Conservation (phyloP, 2,113 vertebrate species). For the Lagenorhynchus albirostris region DNA sequence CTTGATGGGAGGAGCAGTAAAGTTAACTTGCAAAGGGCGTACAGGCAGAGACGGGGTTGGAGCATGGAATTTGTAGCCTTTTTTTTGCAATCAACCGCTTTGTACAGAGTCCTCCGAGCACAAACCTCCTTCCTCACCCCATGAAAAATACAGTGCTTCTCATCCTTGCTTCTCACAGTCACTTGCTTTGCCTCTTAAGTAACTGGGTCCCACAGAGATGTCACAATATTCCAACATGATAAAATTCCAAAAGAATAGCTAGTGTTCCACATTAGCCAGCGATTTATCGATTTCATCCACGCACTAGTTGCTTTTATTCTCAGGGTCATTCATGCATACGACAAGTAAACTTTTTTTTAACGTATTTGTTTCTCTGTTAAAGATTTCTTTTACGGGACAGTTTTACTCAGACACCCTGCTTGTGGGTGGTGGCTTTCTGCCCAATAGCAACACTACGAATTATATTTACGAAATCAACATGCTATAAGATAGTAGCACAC, state of each 20-base stretch:
- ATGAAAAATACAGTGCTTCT: not conserved
- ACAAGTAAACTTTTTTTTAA: not conserved
- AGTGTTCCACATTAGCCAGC: not conserved
- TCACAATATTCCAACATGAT: not conserved
- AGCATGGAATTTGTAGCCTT: not conserved
- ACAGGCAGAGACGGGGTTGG: not conserved
- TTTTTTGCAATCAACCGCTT: not conserved
- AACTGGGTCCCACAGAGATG: not conserved
- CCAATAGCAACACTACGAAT: conserved; percentile 32
- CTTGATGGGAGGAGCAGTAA: not conserved
- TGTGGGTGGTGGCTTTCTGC: conserved; percentile 63
- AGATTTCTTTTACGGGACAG: conserved; percentile 30
- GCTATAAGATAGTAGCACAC: conserved; percentile 43
- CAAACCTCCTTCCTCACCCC: not conserved
- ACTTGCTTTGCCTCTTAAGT: not conserved
- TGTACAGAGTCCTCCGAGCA: not conserved
- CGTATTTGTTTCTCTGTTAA: conserved; percentile 64
- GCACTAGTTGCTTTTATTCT: conserved; percentile 40
- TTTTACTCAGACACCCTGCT: conserved; percentile 59
- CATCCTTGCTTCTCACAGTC: not conserved
- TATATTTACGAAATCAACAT: conserved; percentile 51
- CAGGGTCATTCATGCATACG: not conserved
- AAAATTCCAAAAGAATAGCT: conserved; percentile 30
- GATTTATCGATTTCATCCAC: not conserved
- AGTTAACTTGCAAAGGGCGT: not conserved